Percentiles rank a stretch among this genome's conserved stretches.
Conservation (phyloP, 1,140 invertebrate species). For the Oryctes rhinoceros region DNA sequence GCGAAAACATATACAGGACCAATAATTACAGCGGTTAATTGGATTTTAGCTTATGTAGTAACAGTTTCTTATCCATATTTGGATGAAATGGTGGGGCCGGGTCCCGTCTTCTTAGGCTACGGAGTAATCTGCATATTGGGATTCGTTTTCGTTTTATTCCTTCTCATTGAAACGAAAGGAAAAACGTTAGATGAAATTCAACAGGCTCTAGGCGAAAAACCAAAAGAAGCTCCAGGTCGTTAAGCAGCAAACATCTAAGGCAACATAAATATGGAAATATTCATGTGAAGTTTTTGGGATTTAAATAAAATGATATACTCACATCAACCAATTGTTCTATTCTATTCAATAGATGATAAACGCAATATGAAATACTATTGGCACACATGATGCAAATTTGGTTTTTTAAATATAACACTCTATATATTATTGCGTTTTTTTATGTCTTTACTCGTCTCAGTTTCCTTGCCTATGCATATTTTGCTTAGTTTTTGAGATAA, state of each 20-base stretch:
- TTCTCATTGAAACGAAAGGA: conserved; percentile 79
- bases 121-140: conserved; percentile 68
- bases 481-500: too few species aligned
- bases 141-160: conserved; percentile 70
- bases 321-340: background rate
- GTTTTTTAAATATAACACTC: too few species aligned
- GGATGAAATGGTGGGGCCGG: conserved; percentile 65
- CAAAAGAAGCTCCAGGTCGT: background rate
- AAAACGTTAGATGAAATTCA: conserved; percentile 75
- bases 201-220: conserved; percentile 5
- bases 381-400: too few species aligned
- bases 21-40: conserved; percentile 72
- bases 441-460: too few species aligned
- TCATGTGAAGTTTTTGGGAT: background rate
- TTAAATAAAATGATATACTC: background rate
- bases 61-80: conserved; percentile 72
- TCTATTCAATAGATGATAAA: background rate
- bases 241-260: background rate
- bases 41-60: conserved; percentile 74
- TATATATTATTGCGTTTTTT: too few species aligned
- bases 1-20: conserved; percentile 71
- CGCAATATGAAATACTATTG: too few species aligned
- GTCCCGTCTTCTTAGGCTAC: conserved; percentile 71
- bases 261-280: background rate
- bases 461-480: too few species aligned